A percentile compares a stretch with the other conserved stretches of the same genome.
phyloP scores from a whole-genome alignment of 2,113 vertebrate species.

The Triplophysa siluroides region DNA sequence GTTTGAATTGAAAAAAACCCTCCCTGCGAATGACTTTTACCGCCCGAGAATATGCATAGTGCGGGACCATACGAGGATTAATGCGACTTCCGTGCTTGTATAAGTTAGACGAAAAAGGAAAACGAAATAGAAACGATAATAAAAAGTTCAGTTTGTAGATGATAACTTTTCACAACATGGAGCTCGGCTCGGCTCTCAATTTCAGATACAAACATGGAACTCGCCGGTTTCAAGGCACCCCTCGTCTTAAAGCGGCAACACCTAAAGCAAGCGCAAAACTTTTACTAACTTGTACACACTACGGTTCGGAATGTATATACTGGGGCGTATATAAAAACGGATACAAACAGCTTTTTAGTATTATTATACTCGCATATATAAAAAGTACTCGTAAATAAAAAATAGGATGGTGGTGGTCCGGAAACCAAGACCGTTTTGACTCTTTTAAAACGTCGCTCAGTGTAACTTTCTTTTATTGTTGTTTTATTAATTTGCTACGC shows the following conservation, averaged over 20 bases:
- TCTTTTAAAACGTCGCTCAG: neutral
- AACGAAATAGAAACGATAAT: constrained; percentile 29
- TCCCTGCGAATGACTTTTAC: constrained; percentile 34
- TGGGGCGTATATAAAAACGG: neutral
- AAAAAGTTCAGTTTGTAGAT: constrained; percentile 50
- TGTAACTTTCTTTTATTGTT: neutral
- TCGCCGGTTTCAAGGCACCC: constrained; percentile 79
- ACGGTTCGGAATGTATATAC: neutral
- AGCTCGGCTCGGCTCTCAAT: constrained; percentile 73
- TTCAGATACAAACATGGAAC: constrained; percentile 82
- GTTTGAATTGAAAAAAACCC: constrained; percentile 40
- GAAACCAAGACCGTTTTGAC: neutral
- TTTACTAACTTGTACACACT: too few species aligned
- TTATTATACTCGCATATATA: too few species aligned
- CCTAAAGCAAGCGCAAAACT: neutral
- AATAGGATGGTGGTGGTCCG: neutral
- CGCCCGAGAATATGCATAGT: constrained; percentile 46
- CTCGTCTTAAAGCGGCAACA: constrained; percentile 74
- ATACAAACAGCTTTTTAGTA: too few species aligned
- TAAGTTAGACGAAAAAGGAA: constrained; percentile 12
- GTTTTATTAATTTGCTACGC: neutral
- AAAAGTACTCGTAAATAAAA: neutral
- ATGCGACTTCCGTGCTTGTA: neutral
- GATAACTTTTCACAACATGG: constrained; percentile 81
- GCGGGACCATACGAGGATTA: constrained; percentile 5